Evolutionary conservation across 2,113 vertebrate species (phyloP), one percentile per base, ranked within the genome.

Genomic region (Typhlomys cinereus): DNA sequence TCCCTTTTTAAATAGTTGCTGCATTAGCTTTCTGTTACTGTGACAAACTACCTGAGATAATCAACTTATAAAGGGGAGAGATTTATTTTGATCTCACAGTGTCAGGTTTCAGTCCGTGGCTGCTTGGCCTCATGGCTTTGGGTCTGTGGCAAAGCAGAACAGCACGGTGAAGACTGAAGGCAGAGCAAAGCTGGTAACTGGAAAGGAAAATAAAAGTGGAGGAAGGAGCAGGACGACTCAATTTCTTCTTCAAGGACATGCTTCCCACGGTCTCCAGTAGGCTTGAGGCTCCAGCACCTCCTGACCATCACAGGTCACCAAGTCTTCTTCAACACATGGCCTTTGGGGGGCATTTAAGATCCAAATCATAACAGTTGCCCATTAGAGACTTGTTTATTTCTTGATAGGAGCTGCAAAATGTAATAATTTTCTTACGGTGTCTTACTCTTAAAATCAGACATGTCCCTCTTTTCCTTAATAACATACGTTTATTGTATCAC

Each of bases 291-390:
- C 44, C 39, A 39, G 17, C n/a, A 41, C 50, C 29, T 64, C 71
- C 71, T 44, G 29, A 23, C 46, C n/a, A 27, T 23, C 34, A 87
- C 41, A 74, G 15, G 46, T 59, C 39, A 29, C 6, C 59, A 66
- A 66, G 71, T 27, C n/a, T 21, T 66, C 46, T 21, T 66, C 46
- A 52, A 41, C 86, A 78, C 73, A 67, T 66, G 61, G 29, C 46
- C 34, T 88, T 62, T 62, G 73, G 20, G 36, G 61, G 73, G 54
- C 86, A 67, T 78, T 88, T 67, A 78, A 88, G 73, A 78, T 78
- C 61, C 86, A 88, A 78, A 78, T 39, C 61, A 44, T 78, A 54
- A 67, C 86, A 88, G 20, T 34, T 78, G 44, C 64, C 50, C 66
- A 27, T 61, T 27, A 85, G 67, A 46, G 52, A 12, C 34, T 21